A percentile compares a stretch with the other conserved stretches of the same genome.
Conservation (phyloP, 2,888 invertebrate species). For the Cheilosia grossa region DNA sequence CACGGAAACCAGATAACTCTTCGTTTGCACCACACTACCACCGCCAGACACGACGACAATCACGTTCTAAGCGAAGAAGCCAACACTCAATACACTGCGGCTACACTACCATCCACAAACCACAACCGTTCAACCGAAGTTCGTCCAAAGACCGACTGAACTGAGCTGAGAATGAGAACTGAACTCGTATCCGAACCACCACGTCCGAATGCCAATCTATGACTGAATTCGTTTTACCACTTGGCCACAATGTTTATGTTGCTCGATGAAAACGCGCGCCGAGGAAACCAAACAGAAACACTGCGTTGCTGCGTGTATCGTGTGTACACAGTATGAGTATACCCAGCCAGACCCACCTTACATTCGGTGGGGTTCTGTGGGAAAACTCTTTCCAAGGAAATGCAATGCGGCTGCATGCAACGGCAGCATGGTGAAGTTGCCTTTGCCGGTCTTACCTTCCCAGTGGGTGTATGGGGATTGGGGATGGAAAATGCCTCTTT, state of each 20-base stretch:
- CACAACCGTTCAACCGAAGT: conserved; percentile 27
- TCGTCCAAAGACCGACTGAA: conserved; percentile 34
- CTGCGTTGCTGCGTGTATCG: not conserved
- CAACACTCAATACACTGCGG: conserved; percentile 38
- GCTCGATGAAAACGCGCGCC: conserved; percentile 52
- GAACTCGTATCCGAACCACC: conserved; percentile 56
- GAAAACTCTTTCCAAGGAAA: conserved; percentile 33
- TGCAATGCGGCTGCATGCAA: conserved; percentile 3
- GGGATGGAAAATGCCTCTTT: conserved; percentile 53
- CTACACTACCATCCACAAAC: not conserved
- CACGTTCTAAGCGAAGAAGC: conserved; percentile 33
- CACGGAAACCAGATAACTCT: conserved; percentile 45
- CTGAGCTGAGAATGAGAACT: conserved; percentile 36
- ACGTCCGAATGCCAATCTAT: conserved; percentile 70
- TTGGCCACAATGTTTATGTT: conserved; percentile 70
- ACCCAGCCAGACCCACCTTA: too few species aligned
- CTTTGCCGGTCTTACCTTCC: conserved; percentile 53
- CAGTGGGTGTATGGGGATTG: conserved; percentile 36
- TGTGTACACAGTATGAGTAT: not conserved
- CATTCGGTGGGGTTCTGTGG: not conserved
- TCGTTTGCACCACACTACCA: conserved; percentile 45
- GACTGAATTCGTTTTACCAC: conserved; percentile 63
- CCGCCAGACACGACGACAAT: conserved; percentile 25
- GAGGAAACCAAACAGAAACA: conserved; percentile 20
- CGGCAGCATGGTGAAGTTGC: conserved; percentile 29